phyloP scores from a whole-genome alignment of 2,113 vertebrate species.

The Phrynocephalus versicolor region DNA sequence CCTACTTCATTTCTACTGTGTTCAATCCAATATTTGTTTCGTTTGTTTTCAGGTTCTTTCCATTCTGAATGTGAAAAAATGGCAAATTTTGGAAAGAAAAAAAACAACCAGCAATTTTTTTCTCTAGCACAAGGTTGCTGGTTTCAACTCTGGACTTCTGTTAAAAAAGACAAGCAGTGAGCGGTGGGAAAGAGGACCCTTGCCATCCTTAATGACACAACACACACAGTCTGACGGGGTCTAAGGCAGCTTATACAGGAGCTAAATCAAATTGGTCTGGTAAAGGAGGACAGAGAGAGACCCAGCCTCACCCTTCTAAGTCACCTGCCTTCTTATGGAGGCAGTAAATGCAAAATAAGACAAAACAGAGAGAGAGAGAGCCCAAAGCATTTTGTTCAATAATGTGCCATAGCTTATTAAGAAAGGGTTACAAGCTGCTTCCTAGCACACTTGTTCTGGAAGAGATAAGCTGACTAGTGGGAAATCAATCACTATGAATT shows the following conservation, averaged over 20 bases:
- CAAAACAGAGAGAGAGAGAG: not conserved
- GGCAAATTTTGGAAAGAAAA: too few species aligned
- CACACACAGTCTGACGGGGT: not conserved
- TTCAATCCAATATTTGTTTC: too few species aligned
- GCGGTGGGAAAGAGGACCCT: not conserved
- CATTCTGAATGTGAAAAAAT: too few species aligned
- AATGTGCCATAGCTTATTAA: conserved; percentile 69
- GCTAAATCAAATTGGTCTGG: not conserved
- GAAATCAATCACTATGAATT: conserved; percentile 73
- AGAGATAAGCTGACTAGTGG: conserved; percentile 70
- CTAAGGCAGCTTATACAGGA: not conserved
- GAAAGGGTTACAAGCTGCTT: conserved; percentile 68
- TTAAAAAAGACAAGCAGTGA: not conserved
- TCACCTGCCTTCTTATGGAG: conserved; percentile 54
- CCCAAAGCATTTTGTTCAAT: conserved; percentile 53
- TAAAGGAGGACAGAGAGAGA: conserved; percentile 27
- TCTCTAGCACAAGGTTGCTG: not conserved
- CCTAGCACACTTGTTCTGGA: conserved; percentile 57
- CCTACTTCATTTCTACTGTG: too few species aligned
- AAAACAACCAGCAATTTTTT: too few species aligned
- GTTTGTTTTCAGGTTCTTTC: too few species aligned
- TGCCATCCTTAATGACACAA: not conserved
- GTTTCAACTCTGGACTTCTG: not conserved
- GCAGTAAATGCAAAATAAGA: conserved; percentile 64
- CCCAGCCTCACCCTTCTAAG: conserved; percentile 23